Percentiles rank a stretch among this genome's conserved stretches.
Evolutionary conservation across 2,888 invertebrate species (phyloP).

Genomic region (Formica aserva): DNA sequence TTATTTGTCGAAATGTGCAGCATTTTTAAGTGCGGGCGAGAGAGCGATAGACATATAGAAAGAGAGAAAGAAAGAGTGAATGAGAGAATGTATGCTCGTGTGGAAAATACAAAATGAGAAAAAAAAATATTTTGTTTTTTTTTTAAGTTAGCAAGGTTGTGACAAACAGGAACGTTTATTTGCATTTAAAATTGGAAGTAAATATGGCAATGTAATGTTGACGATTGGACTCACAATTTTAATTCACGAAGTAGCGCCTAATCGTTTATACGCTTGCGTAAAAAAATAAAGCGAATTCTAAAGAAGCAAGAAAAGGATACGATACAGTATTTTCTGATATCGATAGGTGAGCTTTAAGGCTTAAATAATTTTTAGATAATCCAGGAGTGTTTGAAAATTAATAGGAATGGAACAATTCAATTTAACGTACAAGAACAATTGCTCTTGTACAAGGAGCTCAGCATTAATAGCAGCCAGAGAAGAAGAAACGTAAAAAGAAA

Average conservation of each 20-base stretch:
- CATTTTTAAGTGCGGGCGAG: conserved; percentile 69
- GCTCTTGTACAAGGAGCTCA: conserved; percentile 24
- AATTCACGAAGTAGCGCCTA: conserved; percentile 28
- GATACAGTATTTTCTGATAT: conserved; percentile 34
- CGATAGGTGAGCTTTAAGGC: conserved; percentile 19
- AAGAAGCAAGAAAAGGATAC: background rate
- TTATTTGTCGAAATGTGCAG: conserved; percentile 82
- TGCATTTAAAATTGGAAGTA: conserved; percentile 21
- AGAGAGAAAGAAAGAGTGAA: conserved; percentile 38
- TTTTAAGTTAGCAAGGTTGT: conserved; percentile 71
- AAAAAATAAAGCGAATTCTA: conserved; percentile 22
- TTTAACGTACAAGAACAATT: background rate
- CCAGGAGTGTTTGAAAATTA: background rate
- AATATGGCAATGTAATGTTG: conserved; percentile 8
- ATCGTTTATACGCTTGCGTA: conserved; percentile 40
- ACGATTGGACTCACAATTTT: background rate
- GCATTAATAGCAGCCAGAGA: background rate
- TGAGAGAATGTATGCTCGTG: conserved; percentile 7
- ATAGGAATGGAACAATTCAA: conserved; percentile 17
- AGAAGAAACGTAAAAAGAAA: background rate
- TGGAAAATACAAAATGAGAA: conserved; percentile 11
- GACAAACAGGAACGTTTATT: conserved; percentile 62
- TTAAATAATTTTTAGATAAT: conserved; percentile 7
- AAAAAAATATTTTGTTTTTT: conserved; percentile 60
- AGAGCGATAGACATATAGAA: background rate